Evolutionary conservation across 2,797 vertebrate genomes (phyloP).

Genomic region (Meda fulgida): DNA sequence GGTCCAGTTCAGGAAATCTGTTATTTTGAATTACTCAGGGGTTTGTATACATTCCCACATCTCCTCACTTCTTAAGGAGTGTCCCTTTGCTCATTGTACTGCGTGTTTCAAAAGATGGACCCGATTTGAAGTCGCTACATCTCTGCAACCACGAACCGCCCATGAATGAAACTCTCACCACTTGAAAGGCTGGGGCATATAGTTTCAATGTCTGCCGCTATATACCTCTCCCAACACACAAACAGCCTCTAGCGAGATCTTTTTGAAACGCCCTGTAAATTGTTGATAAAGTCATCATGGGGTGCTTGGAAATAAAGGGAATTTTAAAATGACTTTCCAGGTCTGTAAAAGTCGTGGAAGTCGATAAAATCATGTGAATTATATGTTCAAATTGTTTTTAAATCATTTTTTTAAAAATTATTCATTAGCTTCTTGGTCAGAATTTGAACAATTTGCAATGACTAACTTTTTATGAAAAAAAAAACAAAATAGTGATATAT

Average conservation of each 20-base stretch:
- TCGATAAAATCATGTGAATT: background rate
- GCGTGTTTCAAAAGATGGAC: background rate
- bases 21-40: slow-evolving; percentile 46
- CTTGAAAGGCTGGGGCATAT: too few species aligned
- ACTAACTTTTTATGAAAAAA: background rate
- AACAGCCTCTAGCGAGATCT: too few species aligned
- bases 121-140: too few species aligned
- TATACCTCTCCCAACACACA: too few species aligned
- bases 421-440: background rate
- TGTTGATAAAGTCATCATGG: background rate
- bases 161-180: too few species aligned
- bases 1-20: slow-evolving; percentile 30
- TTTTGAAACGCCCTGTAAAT: too few species aligned
- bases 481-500: background rate
- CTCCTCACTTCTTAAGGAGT: background rate
- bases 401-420: background rate
- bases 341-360: background rate
- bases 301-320: background rate
- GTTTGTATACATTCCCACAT: slow-evolving; percentile 44
- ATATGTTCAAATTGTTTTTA: background rate
- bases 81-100: background rate
- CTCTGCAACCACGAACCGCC: too few species aligned
- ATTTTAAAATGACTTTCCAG: background rate
- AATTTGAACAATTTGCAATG: background rate
- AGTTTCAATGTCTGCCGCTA: too few species aligned